Conservation (phyloP, 2,113 vertebrate species). For the Aix galericulata region DNA sequence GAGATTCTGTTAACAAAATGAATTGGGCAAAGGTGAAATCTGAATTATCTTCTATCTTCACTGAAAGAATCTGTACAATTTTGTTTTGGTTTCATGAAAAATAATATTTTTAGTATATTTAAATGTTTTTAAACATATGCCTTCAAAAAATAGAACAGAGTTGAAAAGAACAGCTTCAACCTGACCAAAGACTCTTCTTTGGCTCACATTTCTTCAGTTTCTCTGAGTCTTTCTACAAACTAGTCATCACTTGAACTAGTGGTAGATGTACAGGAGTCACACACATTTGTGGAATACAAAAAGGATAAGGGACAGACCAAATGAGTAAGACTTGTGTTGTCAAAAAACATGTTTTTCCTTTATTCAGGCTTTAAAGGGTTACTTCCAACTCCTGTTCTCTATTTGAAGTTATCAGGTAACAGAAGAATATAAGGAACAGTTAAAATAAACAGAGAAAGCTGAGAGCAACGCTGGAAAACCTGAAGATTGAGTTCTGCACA, state of each 20-base stretch:
- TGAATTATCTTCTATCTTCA: neutral
- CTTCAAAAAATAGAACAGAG: neutral
- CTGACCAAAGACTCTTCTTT: neutral
- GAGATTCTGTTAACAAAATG: neutral
- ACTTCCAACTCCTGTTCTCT: neutral
- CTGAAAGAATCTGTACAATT: neutral
- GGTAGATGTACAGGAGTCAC: neutral
- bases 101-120: neutral
- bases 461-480: neutral
- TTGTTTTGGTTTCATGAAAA: neutral
- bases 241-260: neutral
- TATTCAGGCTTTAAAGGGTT: neutral
- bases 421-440: neutral
- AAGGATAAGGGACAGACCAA: neutral
- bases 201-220: neutral
- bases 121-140: neutral
- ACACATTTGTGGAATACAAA: neutral
- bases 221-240: neutral
- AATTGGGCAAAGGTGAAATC: neutral
- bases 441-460: neutral
- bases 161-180: neutral
- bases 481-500: neutral
- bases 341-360: neutral
- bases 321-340: neutral
- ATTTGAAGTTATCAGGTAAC: neutral